These are phyloP conservation scores for Harpagifer antarcticus DNA, from an alignment of 2,797 vertebrate genomes.

Conservation along the genomic window DNA sequence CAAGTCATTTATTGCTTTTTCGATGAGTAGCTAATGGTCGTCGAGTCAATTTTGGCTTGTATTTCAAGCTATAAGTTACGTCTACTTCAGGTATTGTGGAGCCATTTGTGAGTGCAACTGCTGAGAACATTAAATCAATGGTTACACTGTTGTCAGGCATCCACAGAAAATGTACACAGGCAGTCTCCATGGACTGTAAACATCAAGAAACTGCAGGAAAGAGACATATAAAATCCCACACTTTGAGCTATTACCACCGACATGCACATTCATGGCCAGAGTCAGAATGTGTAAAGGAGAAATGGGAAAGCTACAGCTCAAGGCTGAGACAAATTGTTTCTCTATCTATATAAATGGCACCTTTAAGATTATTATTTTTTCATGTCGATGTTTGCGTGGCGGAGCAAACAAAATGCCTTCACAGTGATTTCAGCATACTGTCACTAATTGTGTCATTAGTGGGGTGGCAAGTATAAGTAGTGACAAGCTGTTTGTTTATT, in stretches of 20 bases:
- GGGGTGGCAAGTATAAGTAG: background rate
- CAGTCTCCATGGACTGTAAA: conserved; percentile 44
- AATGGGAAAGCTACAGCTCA: background rate
- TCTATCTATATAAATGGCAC: background rate
- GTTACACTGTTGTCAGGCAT: conserved; percentile 32
- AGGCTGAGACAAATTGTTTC: background rate
- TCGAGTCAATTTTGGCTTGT: conserved; percentile 19
- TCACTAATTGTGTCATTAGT: conserved; percentile 43
- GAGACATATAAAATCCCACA: background rate
- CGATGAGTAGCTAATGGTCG: conserved; percentile 21
- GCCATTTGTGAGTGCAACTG: conserved; percentile 40
- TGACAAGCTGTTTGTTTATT: conserved; percentile 44
- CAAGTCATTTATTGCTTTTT: conserved; percentile 31
- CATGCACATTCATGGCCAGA: conserved; percentile 37
- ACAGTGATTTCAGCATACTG: conserved; percentile 13
- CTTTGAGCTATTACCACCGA: conserved; percentile 42
- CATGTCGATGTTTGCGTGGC: background rate
- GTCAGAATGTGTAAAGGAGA: conserved; percentile 16
- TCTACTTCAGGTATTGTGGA: conserved; percentile 27
- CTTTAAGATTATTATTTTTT: background rate
- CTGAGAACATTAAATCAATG: conserved; percentile 56
- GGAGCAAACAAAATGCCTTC: conserved; percentile 11
- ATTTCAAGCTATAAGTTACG: conserved; percentile 25
- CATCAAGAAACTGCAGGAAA: conserved; percentile 37
- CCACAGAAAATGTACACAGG: conserved; percentile 20